phyloP scores from a whole-genome alignment of 2,797 vertebrate species.

The Petrocephalus schoutedeni region DNA sequence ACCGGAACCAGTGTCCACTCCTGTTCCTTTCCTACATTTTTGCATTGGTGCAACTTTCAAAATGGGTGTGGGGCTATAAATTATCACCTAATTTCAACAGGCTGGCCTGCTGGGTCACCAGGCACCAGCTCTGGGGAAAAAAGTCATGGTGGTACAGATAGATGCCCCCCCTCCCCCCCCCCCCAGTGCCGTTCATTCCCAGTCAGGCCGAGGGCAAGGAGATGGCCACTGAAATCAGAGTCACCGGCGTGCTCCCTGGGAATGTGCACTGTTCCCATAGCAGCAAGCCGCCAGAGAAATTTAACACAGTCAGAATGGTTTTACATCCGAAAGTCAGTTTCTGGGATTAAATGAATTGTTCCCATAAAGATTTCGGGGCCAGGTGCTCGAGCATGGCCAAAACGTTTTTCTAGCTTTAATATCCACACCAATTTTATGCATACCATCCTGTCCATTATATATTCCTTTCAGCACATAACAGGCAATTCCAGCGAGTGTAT shows the following conservation, averaged over 20 bases:
- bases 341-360: conserved; percentile 7
- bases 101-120: background rate
- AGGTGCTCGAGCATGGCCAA: background rate
- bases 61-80: background rate
- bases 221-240: background rate
- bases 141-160: background rate
- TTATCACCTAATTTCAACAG: background rate
- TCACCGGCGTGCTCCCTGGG: background rate
- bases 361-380: background rate
- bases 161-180: background rate
- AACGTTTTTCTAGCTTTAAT: background rate
- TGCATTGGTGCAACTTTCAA: background rate
- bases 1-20: background rate
- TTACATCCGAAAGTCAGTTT: background rate
- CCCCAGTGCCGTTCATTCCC: background rate
- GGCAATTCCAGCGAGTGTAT: background rate
- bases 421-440: background rate
- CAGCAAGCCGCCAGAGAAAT: background rate
- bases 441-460: background rate
- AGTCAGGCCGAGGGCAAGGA: background rate
- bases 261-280: background rate
- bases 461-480: too few species aligned
- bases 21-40: background rate
- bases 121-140: background rate
- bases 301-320: background rate